Conservation (phyloP, 2,888 invertebrate species). For the Mamestra brassicae region DNA sequence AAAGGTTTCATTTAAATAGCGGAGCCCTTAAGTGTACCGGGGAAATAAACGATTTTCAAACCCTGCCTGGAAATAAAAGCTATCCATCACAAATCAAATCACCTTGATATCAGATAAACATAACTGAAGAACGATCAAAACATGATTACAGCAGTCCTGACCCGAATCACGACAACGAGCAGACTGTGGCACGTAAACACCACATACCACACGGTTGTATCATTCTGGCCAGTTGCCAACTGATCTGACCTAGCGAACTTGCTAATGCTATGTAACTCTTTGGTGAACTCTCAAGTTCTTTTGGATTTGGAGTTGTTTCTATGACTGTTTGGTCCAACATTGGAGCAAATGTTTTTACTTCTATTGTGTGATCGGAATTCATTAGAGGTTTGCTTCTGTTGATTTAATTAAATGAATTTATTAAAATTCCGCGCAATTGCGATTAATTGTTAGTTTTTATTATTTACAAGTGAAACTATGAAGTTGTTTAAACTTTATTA, state of each 20-base stretch:
- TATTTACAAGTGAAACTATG: background rate
- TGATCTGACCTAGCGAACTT: conserved; percentile 85
- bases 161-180: conserved; percentile 79
- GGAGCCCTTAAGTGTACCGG: background rate
- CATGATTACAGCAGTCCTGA: conserved; percentile 70
- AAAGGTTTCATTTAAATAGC: background rate
- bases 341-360: background rate
- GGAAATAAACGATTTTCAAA: background rate
- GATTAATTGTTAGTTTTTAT: background rate
- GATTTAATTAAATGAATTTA: background rate
- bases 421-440: background rate
- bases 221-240: conserved; percentile 84
- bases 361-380: background rate
- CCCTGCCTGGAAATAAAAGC: background rate
- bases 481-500: background rate
- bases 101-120: conserved; percentile 51
- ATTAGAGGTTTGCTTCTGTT: background rate
- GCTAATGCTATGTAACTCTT: conserved; percentile 68
- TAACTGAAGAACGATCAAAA: conserved; percentile 59
- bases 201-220: conserved; percentile 85
- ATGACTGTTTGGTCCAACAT: background rate
- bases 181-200: conserved; percentile 83
- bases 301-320: conserved; percentile 21
- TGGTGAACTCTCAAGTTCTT: conserved; percentile 52
- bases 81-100: conserved; percentile 15